Percentiles rank a stretch among this genome's conserved stretches.
Evolutionary conservation across 2,888 invertebrate species (phyloP).

Genomic region (Drosophila anceps): DNA sequence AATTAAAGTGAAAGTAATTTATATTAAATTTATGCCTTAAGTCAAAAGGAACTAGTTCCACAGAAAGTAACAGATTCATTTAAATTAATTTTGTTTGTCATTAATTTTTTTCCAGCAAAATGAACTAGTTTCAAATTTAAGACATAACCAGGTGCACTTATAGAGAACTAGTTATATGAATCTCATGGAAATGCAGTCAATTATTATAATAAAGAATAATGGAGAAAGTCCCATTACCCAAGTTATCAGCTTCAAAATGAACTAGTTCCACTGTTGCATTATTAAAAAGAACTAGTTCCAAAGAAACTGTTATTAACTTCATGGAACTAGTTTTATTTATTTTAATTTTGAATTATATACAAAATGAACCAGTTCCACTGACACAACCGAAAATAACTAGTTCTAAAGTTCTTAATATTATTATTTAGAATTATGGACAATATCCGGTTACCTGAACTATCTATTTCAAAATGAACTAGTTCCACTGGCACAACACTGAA

Average conservation of each 20-base stretch:
- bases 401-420: too few species aligned
- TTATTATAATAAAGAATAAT: neutral
- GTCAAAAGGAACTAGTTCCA: neutral
- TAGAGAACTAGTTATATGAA: neutral
- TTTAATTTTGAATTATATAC: neutral
- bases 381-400: too few species aligned
- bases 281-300: neutral
- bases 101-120: too few species aligned
- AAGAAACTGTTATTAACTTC: neutral
- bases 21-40: neutral
- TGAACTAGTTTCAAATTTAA: neutral
- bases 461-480: conserved; percentile 17
- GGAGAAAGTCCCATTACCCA: too few species aligned
- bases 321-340: neutral
- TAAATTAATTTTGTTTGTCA: too few species aligned
- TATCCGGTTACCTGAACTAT: neutral
- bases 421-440: too few species aligned
- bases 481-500: conserved; percentile 7
- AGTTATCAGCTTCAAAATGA: too few species aligned
- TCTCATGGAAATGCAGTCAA: neutral
- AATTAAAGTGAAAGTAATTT: neutral
- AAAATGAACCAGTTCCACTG: neutral
- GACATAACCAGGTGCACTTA: neutral
- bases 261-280: neutral
- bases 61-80: too few species aligned